Base-by-base conservation (phyloP, 2,888 invertebrate genomes). In the Athalia circularis region DNA sequence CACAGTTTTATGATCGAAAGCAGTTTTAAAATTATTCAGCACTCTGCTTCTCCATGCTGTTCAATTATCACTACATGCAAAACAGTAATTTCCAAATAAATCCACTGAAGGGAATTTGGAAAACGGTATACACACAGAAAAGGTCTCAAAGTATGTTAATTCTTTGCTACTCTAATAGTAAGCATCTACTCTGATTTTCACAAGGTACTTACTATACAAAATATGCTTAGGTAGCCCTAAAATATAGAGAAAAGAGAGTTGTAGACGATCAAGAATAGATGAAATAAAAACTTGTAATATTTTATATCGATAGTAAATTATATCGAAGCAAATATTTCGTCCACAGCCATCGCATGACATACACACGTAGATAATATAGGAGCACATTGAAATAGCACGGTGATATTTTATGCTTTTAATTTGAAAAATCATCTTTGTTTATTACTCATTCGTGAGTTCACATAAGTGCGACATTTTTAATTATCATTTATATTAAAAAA, bases 211-310 rank as follows among this genome's bases (percentile, higher is more conserved):
- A 89, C 88, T 88, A 86, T 89, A 87, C 83, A 88, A 86, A 86
- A 87, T 88, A 86, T 89, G 87, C 86, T 88, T 89, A 88, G 89
- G 87, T 82, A 87, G 88, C 84, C 88, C 88, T 89, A 88, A 85
- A 88, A 88, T 75, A 85, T 61, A 70, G 67, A 70, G 54, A 59
- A 78, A 61, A 68, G n/a, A 64, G 52, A 52, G 52, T 77, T 79
- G 77, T 59, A 43, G 75, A 77, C 9, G 57, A 47, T 57, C 50
- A 65, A 65, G n/a, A 74, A 11, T 70, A 48, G 11, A 65, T 15
- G 3, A 78, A 80, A 77, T 15, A 9, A 48, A 43, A 57, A 47
- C 5, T 54, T n/a, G 50, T 45, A 4, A 4, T 59, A 7, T 9
- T 4, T 52, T 65, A 79, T 64, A 29, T 29, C 29, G 2, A 29